A percentile compares a stretch with the other conserved stretches of the same genome.
Conservation (phyloP, 2,113 vertebrate species). For the Mesitornis unicolor region DNA sequence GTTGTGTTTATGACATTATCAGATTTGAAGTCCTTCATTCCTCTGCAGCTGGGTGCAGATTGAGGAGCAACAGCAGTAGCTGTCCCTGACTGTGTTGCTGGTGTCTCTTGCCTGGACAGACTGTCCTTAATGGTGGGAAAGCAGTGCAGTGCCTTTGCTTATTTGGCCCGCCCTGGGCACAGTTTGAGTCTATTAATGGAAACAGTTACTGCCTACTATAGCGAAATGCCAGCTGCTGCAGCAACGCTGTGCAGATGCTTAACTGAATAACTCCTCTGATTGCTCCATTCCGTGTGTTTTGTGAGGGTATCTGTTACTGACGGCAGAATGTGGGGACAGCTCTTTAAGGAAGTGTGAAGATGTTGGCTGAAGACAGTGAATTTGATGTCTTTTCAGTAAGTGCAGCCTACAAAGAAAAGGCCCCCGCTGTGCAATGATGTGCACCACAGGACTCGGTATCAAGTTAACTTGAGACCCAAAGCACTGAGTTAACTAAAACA, state of each 20-base stretch:
- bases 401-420: not conserved
- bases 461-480: not conserved
- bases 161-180: not conserved
- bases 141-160: not conserved
- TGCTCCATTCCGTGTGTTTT: not conserved
- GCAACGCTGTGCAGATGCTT: not conserved
- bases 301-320: not conserved
- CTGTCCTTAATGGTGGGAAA: not conserved
- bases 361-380: not conserved
- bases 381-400: not conserved
- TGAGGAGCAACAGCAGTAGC: not conserved
- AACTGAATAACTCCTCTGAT: not conserved
- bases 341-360: not conserved
- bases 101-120: not conserved
- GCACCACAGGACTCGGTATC: not conserved
- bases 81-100: not conserved
- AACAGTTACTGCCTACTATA: slow-evolving; percentile 4
- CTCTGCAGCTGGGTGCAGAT: not conserved
- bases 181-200: slow-evolving; percentile 41
- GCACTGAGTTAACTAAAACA: not conserved
- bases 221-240: not conserved
- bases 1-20: not conserved
- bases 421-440: not conserved
- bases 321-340: not conserved
- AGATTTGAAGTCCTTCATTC: not conserved